Base-by-base conservation (phyloP, 2,888 invertebrate genomes). In the Chouioia cunea region DNA sequence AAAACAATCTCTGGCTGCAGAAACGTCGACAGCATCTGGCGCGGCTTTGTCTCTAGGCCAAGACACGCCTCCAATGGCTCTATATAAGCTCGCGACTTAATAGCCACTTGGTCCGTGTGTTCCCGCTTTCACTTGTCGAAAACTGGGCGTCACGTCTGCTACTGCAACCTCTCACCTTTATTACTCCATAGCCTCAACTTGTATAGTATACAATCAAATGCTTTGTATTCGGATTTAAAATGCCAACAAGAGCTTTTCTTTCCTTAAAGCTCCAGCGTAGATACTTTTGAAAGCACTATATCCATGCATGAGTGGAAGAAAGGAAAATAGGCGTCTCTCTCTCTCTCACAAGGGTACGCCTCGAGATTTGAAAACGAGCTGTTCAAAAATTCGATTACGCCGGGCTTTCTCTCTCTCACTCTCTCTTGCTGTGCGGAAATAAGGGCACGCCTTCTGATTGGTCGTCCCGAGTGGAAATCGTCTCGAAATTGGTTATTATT, bases 401-500 rank as follows among this genome's bases (percentile, higher is more conserved):
- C 27, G 23, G 16, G 60, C 15, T 18, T 62, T 66, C 62, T 48
- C 63, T 36, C 36, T 36, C 6, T 36, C 36, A 10, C 36, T 36
- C 36, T 36, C 36, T 36, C 46, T 6, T 50, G 60, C 59, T 69
- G 23, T 70, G 69, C 82, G 84, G 84, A 84, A 84, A 85, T 82
- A 79, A 80, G 79, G 79, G 78, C 81, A 82, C 79, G 81, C 79
- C 80, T 82, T 83, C 81, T 84, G 83, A 85, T 85, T 84, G 83
- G 81, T 78, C 78, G 79, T 80, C 78, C 77, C 77, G 72, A 77
- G 81, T 82, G 84, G 82, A 84, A 84, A 84, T 84, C 82, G 79
- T 79, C 79, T 80, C 79, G 84, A 84, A 82, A 84, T 84, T 84
- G 84, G 84, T 84, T 85, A 84, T 85, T 84, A 85, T 84, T 84